Conservation (phyloP, 92 coral and sea anemone genomes). For the Meandrina meandrites region DNA sequence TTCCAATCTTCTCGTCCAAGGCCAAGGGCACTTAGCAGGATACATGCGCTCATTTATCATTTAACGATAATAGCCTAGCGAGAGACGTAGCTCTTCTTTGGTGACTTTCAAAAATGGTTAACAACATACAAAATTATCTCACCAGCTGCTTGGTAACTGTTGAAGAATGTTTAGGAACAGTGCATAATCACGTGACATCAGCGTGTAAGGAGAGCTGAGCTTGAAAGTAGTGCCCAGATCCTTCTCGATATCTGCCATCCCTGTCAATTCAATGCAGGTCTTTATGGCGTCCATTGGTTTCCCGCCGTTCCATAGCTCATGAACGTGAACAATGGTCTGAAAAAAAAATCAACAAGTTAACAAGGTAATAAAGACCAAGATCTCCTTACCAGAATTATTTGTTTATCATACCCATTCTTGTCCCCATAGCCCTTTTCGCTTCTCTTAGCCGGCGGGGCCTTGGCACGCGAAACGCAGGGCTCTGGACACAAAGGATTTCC, state of each 20-base stretch:
- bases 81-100: no score
- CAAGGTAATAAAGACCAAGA: no score
- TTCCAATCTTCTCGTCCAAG: background rate
- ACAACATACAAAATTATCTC: background rate
- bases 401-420: no score
- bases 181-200: slow-evolving; percentile 54
- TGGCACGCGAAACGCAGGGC: no score
- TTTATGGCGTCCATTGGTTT: slow-evolving; percentile 64
- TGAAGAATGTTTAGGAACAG: slow-evolving; percentile 81
- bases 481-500: no score
- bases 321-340: slow-evolving; percentile 67
- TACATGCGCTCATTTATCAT: background rate
- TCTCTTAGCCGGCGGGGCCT: no score
- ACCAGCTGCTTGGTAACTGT: slow-evolving; percentile 79
- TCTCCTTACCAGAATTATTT: no score
- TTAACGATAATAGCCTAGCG: background rate
- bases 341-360: background rate
- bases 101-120: background rate
- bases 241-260: slow-evolving; percentile 42
- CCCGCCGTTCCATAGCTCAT: slow-evolving; percentile 73
- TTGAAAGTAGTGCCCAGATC: slow-evolving; percentile 7
- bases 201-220: background rate
- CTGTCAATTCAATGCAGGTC: slow-evolving; percentile 71
- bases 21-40: background rate
- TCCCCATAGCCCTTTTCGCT: no score